Evolutionary conservation across 2,797 vertebrate species (phyloP).

Genomic region (Rachycentron canadum): DNA sequence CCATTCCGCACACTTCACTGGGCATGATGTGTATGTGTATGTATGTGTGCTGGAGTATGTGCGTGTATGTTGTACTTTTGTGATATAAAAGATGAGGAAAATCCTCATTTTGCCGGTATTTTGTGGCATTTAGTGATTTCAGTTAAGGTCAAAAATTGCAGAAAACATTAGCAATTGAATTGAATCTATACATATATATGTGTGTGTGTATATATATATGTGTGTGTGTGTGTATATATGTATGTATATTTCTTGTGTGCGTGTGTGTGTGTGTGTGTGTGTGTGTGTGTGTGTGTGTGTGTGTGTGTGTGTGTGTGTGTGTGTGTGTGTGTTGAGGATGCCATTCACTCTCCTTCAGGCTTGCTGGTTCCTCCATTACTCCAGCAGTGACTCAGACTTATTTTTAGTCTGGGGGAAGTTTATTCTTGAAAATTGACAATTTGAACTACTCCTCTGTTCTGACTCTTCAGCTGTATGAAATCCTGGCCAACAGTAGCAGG

Average conservation of each 20-base stretch:
- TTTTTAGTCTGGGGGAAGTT: constrained; percentile 23
- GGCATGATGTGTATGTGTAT: constrained; percentile 29
- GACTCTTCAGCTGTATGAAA: neutral
- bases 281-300: neutral
- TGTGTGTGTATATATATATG: neutral
- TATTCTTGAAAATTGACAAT: constrained; percentile 25
- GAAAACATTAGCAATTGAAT: too few species aligned
- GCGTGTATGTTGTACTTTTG: constrained; percentile 18
- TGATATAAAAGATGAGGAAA: constrained; percentile 48
- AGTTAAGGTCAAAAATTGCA: constrained; percentile 34
- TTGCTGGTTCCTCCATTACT: constrained; percentile 14
- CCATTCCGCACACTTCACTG: constrained; percentile 68
- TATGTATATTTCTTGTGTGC: neutral
- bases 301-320: constrained; percentile 12
- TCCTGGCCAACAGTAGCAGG: neutral
- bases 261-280: too few species aligned
- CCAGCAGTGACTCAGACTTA: constrained; percentile 24
- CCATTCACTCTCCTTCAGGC: constrained; percentile 19
- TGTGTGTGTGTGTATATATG: constrained; percentile 1
- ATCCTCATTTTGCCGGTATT: constrained; percentile 50
- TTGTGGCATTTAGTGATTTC: constrained; percentile 47
- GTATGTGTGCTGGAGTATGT: constrained; percentile 13
- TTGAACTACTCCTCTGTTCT: constrained; percentile 7
- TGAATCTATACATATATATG: too few species aligned
- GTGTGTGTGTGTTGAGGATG: neutral